Conservation (phyloP, 2,113 vertebrate species). For the Eonycteris spelaea region DNA sequence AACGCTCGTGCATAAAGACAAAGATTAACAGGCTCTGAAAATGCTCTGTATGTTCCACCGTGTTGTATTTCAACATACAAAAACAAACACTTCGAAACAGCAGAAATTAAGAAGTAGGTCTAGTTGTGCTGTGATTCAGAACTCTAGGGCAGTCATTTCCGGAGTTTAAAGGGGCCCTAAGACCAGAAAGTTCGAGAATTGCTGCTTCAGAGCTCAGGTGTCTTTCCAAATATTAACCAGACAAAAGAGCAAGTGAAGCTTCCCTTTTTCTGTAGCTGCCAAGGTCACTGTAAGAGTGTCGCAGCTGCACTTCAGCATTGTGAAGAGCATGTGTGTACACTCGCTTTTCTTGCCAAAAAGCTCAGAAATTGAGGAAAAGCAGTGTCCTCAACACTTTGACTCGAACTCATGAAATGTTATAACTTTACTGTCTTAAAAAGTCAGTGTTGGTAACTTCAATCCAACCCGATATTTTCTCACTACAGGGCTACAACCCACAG, state of each 20-base stretch:
- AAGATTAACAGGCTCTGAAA: background rate
- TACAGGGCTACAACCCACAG: constrained; percentile 97
- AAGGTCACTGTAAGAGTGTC: constrained; percentile 25
- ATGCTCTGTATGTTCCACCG: background rate
- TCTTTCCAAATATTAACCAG: constrained; percentile 33
- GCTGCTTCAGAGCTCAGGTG: background rate
- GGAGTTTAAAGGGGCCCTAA: background rate
- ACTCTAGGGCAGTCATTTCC: constrained; percentile 19
- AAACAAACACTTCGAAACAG: background rate
- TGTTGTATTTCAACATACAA: constrained; percentile 33
- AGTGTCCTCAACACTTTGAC: background rate
- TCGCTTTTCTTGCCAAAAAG: constrained; percentile 15
- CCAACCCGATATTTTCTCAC: constrained; percentile 51
- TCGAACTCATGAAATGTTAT: constrained; percentile 2
- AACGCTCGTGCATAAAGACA: background rate
- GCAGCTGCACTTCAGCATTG: background rate
- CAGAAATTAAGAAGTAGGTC: background rate
- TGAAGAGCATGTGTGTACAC: background rate
- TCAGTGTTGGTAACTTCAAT: background rate
- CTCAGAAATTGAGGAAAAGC: background rate
- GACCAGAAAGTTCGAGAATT: background rate
- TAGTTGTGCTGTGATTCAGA: background rate
- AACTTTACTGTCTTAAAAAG: constrained; percentile 34
- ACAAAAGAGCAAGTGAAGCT: constrained; percentile 35
- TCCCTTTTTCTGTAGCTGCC: constrained; percentile 33